These are phyloP conservation scores for Amphipoea lucens DNA, from an alignment of 2,888 invertebrate species.

Conservation along the genomic window DNA sequence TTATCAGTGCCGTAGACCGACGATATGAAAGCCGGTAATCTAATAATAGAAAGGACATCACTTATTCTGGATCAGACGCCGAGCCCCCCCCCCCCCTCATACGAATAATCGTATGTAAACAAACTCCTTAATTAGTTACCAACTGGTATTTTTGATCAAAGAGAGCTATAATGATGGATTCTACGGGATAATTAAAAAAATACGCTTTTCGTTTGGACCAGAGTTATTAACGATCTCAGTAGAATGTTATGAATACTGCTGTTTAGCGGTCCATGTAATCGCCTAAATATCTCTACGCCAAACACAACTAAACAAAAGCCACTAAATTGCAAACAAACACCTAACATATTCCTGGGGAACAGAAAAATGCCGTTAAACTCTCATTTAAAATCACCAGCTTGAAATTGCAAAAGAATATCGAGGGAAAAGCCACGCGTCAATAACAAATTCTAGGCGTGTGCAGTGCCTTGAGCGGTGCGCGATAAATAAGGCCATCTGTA, in stretches of 20 bases:
- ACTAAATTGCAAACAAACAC: background rate
- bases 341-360: background rate
- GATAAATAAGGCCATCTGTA: slow-evolving; percentile 62
- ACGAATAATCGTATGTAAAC: too few species aligned
- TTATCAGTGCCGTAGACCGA: too few species aligned
- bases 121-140: background rate
- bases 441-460: slow-evolving; percentile 61
- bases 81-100: too few species aligned
- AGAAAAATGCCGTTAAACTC: slow-evolving; percentile 20
- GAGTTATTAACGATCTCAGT: background rate
- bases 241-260: background rate
- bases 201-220: background rate
- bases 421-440: slow-evolving; percentile 33
- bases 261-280: background rate
- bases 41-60: too few species aligned
- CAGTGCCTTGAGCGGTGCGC: slow-evolving; percentile 48
- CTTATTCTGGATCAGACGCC: too few species aligned
- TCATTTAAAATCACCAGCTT: slow-evolving; percentile 40
- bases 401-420: slow-evolving; percentile 49
- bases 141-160: background rate
- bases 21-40: too few species aligned
- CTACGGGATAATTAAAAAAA: background rate
- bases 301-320: background rate
- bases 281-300: background rate
- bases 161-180: background rate